phyloP scores from a whole-genome alignment of 2,888 invertebrate species.

The Lasioglossum vierecki region DNA sequence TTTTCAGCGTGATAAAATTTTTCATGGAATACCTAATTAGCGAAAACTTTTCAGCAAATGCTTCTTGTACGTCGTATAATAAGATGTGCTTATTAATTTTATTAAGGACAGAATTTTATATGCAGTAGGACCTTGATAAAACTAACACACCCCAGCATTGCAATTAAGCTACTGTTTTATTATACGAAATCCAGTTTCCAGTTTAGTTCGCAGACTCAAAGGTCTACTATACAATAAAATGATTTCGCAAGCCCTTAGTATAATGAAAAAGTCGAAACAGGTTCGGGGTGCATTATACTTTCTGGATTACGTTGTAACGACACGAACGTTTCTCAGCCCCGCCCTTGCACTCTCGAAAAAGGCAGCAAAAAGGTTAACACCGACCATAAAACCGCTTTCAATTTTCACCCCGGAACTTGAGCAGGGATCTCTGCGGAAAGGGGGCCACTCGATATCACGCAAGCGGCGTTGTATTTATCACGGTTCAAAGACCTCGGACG shows the following conservation, averaged over 20 bases:
- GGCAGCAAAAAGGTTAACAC: neutral
- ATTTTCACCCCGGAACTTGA: slow-evolving; percentile 8
- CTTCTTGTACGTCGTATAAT: no score
- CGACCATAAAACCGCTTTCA: slow-evolving; percentile 8
- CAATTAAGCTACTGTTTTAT: neutral
- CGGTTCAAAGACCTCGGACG: slow-evolving; percentile 17
- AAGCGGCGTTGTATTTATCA: slow-evolving; percentile 18
- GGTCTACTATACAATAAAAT: neutral
- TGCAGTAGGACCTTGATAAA: no score
- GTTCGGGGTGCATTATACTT: neutral
- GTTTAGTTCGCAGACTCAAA: neutral
- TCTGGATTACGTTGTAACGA: slow-evolving; percentile 5
- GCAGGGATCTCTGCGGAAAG: neutral
- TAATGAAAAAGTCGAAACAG: neutral
- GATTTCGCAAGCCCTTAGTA: neutral
- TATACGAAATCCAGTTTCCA: neutral
- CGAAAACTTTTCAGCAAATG: neutral
- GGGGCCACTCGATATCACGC: slow-evolving; percentile 15
- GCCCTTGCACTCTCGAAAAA: neutral
- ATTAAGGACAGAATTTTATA: neutral
- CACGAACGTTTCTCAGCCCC: neutral
- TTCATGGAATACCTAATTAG: neutral
- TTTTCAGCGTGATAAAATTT: neutral
- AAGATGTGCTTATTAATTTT: neutral
- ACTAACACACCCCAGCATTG: neutral